These are phyloP conservation scores for Porites lobata DNA, from an alignment of 92 coral and sea anemone species.

Conservation along the genomic window DNA sequence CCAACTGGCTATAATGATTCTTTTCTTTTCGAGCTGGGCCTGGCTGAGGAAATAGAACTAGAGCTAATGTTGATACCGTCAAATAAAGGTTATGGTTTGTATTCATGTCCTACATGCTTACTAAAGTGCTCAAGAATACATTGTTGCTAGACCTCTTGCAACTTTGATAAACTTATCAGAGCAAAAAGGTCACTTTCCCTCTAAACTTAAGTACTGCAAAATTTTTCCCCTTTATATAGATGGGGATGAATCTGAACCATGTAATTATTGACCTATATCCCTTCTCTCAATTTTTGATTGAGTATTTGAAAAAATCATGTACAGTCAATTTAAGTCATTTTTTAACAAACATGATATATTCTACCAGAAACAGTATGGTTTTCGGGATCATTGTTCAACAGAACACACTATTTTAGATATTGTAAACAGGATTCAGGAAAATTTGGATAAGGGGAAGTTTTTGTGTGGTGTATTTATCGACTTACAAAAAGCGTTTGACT, in stretches of 20 bases:
- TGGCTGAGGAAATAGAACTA: conserved; percentile 44
- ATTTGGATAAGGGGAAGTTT: conserved; percentile 23
- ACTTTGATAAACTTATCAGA: conserved; percentile 50
- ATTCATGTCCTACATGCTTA: conserved; percentile 39
- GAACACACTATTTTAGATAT: conserved; percentile 34
- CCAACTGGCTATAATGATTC: conserved; percentile 39
- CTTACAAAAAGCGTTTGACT: background rate
- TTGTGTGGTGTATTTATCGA: conserved; percentile 16
- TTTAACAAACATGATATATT: conserved; percentile 32
- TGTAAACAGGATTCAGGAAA: conserved; percentile 16
- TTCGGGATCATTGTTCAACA: conserved; percentile 12
- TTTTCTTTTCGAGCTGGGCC: conserved; percentile 42
- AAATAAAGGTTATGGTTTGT: conserved; percentile 41
- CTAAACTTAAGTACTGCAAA: conserved; percentile 62
- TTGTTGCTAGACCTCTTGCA: conserved; percentile 11
- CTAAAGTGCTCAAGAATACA: conserved; percentile 26
- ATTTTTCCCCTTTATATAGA: conserved; percentile 60
- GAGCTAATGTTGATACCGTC: conserved; percentile 43
- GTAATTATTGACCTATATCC: conserved; percentile 72
- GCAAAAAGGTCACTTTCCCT: conserved; percentile 41
- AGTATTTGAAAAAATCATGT: conserved; percentile 65
- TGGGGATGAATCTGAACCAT: conserved; percentile 56
- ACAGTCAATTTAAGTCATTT: conserved; percentile 29
- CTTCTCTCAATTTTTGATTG: conserved; percentile 60
- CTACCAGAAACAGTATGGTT: conserved; percentile 23